Base-by-base conservation (phyloP, 2,797 vertebrate species). In the Notamacropus eugenii region DNA sequence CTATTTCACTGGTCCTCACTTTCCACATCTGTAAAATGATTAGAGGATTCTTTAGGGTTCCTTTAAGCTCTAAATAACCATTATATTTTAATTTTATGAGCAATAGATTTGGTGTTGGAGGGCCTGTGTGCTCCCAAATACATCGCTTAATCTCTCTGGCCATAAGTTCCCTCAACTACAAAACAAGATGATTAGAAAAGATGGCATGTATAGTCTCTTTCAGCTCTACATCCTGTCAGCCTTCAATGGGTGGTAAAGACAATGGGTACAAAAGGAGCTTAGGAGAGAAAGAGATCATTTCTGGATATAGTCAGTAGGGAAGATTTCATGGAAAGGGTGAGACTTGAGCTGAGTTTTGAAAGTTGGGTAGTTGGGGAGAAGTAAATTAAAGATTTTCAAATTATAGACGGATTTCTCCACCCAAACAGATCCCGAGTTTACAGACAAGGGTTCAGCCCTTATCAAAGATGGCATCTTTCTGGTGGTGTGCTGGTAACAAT, bases 101-200 rank as follows among this genome's bases (percentile, higher is more conserved):
- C 19, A 82, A 82, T 82, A 40, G 22, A 82, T 82, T 24, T 82
- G 22, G 22, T 6, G 10, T 82, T 46, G 22, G 74, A 27, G 40
- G 2, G 8, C 1, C n/a, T 46, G n/a, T 82, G 22, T 46, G 40
- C n/a, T 27, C 74, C 74, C 46, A 40, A 1, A 24, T 46, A 82
- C 22, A 82, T 46, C 16, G 46, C 22, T 82, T 82, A 46, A 19
- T 91, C 31, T 91, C 57, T 59, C 62, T 67, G 22, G 82, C 54
- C 55, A 40, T 95, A 55, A 92, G n/a, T 92, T 91, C 93, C 34
- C 56, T 92, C 24, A 91, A 57, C 55, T 92, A 46, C 59, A 92
- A 91, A 90, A 3, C 55, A 8, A 34, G 90, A 31, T 10, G 29
- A 3, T 93, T 52, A 28, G 92, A 82, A n/a, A 52, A 93, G 59